Evolutionary conservation across 1,140 invertebrate species (phyloP).

Genomic region (Aphelinus certus): DNA sequence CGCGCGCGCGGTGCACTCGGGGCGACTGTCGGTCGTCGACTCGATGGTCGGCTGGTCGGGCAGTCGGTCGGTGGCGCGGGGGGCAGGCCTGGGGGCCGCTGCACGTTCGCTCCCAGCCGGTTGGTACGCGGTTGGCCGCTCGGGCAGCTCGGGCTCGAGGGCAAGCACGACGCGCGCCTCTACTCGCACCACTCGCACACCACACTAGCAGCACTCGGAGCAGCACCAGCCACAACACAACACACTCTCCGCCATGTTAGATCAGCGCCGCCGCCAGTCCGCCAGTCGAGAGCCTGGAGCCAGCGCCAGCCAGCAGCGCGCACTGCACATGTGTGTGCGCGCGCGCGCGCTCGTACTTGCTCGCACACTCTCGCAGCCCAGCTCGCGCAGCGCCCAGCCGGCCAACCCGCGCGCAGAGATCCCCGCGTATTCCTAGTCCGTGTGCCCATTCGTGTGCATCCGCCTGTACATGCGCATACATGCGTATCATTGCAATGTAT

Average conservation of each 20-base stretch:
- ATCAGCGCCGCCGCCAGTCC: conserved; percentile 65
- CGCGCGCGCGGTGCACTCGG: neutral
- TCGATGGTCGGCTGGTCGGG: too few species aligned
- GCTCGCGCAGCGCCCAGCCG: too few species aligned
- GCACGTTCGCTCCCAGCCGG: too few species aligned
- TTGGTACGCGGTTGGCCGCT: neutral
- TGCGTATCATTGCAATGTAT: too few species aligned
- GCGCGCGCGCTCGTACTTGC: neutral
- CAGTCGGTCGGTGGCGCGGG: too few species aligned
- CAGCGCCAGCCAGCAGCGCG: neutral
- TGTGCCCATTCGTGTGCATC: too few species aligned
- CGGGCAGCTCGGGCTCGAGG: neutral
- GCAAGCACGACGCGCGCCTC: neutral
- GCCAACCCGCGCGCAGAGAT: too few species aligned
- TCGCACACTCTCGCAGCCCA: too few species aligned
- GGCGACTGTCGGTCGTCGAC: too few species aligned
- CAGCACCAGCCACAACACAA: conserved; percentile 63
- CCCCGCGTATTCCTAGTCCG: too few species aligned
- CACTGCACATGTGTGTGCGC: neutral
- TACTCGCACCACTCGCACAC: conserved; percentile 54
- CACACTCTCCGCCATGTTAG: conserved; percentile 64
- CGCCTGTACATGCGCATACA: too few species aligned
- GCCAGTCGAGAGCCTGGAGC: conserved; percentile 52
- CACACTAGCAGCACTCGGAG: conserved; percentile 55
- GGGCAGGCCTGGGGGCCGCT: too few species aligned